Conservation (phyloP, 2,888 invertebrate species). For the Dione vanillae region DNA sequence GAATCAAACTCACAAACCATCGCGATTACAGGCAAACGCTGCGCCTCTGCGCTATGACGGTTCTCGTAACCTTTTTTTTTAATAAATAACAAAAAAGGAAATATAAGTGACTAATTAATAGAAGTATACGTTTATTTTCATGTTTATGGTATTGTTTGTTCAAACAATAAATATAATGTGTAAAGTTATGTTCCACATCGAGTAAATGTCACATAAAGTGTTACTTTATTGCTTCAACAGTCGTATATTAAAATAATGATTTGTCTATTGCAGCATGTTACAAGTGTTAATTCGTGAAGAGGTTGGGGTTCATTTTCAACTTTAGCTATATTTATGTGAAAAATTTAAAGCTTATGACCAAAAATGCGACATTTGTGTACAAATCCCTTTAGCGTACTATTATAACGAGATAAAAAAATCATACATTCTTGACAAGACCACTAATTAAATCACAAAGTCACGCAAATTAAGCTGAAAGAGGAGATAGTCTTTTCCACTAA, state of each 20-base stretch:
- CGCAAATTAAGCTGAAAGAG: no score
- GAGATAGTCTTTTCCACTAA: no score
- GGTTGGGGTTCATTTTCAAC: background rate
- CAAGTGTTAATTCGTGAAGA: background rate
- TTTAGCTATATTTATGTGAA: background rate
- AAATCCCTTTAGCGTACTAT: no score
- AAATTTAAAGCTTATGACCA: background rate
- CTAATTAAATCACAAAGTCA: no score
- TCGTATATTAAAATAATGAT: background rate
- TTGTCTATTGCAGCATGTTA: background rate
- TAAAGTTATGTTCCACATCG: constrained; percentile 16
- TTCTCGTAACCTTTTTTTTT: background rate
- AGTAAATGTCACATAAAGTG: constrained; percentile 9
- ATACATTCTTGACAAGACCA: no score
- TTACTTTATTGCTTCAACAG: constrained; percentile 4
- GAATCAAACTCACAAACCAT: no score
- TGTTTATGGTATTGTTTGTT: constrained; percentile 34
- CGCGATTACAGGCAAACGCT: no score
- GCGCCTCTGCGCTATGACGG: no score
- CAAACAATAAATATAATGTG: constrained; percentile 32
- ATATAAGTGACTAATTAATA: constrained; percentile 28
- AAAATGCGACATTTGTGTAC: no score
- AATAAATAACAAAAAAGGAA: constrained; percentile 14
- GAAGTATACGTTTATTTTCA: constrained; percentile 28
- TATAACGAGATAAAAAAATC: no score